These are phyloP conservation scores for Sinocyclocheilus maitianheensis DNA, from an alignment of 2,113 vertebrate species.

Conservation along the genomic window DNA sequence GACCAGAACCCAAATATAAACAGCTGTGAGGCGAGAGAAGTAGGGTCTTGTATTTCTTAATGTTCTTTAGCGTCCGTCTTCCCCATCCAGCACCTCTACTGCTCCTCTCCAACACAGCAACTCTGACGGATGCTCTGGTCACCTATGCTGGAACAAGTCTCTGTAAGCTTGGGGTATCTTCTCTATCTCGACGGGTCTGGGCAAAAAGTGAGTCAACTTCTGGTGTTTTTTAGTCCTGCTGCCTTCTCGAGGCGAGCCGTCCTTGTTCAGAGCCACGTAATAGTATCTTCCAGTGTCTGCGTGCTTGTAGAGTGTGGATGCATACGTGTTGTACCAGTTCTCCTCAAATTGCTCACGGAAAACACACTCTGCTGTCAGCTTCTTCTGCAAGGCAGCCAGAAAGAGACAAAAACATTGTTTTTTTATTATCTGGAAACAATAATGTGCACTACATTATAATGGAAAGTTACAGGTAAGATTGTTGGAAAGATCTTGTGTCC, in stretches of 20 bases:
- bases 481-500: constrained; percentile 14
- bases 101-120: constrained; percentile 41
- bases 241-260: constrained; percentile 94
- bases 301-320: constrained; percentile 95
- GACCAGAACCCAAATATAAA: constrained; percentile 63
- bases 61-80: constrained; percentile 32
- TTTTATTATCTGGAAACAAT: not conserved
- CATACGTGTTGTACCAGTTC: constrained; percentile 99
- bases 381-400: constrained; percentile 82
- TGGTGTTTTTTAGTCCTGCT: constrained; percentile 97
- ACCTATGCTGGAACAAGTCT: constrained; percentile 95
- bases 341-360: constrained; percentile 99
- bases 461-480: not conserved
- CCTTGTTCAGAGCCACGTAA: constrained; percentile 97
- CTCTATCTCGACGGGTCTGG: constrained; percentile 90
- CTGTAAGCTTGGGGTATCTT: constrained; percentile 91
- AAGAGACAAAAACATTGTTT: constrained; percentile 35
- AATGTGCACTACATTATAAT: not conserved
- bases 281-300: constrained; percentile 90
- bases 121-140: constrained; percentile 72
- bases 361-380: constrained; percentile 93
- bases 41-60: constrained; percentile 57
- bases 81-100: constrained; percentile 16
- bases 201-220: constrained; percentile 97
- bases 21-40: constrained; percentile 59